Base-by-base conservation (phyloP, 2,113 vertebrate species). In the Fregata magnificens region DNA sequence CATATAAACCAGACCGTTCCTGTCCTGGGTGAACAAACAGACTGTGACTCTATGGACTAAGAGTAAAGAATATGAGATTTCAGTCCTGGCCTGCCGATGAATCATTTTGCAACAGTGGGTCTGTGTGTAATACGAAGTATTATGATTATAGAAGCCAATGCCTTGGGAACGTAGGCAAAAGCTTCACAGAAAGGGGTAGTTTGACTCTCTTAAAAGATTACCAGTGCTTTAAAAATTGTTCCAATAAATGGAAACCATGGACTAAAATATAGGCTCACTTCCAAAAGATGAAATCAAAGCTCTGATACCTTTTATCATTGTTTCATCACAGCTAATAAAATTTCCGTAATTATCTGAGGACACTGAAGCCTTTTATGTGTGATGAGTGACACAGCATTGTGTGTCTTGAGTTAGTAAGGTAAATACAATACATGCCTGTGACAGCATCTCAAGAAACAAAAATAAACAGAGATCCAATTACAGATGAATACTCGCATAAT, bases 321-420 rank as follows among this genome's bases (percentile, higher is more conserved):
- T 98, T 97, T 98, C 98, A 98, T 97, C 97, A 83, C 67, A 89
- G 88, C 84, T 71, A 86, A 95, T 97, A 94, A 96, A 93, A 95
- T 97, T 97, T 97, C 98, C 16, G 62, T 95, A 97, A 98, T 98
- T 97, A 97, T 50, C 78, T 25, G 58, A 86, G 92, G 97, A 96
- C 89, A 94, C 93, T 89, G 95, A 96, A 96, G 90, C 94, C 96
- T 97, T 91, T 96, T 91, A 91, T 95, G 96, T 91, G 78, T 70
- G 96, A 52, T 97, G 97, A 98, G 94, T 98, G 98, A 98, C 94
- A 73, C 77, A 94, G 90, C 77, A 18, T 49, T 80, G 95, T 86
- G 86, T 94, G 97, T 88, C 96, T 98, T 85, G 77, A 95, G 96
- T 92, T 93, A 95, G 69, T 29, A 40, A 90, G 94, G 90, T 69